Percentiles rank a stretch among this genome's conserved stretches.
Conservation (phyloP, 2,113 vertebrate genomes). For the Gavialis gangeticus region DNA sequence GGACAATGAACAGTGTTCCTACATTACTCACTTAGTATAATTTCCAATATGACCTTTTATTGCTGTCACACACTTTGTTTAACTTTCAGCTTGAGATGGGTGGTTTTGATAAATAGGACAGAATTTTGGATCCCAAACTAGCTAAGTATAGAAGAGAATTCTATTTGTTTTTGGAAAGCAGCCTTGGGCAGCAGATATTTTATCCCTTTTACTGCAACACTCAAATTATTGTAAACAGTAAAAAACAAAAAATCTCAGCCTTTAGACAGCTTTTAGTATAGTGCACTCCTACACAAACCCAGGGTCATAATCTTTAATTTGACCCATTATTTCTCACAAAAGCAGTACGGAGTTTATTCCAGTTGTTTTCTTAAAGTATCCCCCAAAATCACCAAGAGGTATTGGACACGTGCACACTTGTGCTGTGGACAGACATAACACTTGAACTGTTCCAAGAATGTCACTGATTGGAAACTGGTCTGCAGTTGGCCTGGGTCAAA, state of each 20-base stretch:
- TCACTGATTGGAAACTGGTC: too few species aligned
- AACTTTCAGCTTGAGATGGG: background rate
- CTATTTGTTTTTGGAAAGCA: background rate
- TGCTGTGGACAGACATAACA: too few species aligned
- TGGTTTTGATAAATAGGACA: background rate
- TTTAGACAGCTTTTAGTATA: background rate
- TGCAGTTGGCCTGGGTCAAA: too few species aligned
- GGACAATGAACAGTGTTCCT: background rate
- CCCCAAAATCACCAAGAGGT: background rate
- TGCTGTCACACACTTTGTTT: background rate
- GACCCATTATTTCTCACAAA: background rate
- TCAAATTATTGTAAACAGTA: background rate
- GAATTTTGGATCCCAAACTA: background rate
- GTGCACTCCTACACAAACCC: background rate
- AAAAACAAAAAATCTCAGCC: background rate
- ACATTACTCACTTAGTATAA: background rate
- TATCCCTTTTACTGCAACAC: background rate
- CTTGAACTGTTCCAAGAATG: too few species aligned
- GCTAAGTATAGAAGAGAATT: background rate
- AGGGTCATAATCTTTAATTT: background rate
- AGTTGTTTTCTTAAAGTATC: background rate
- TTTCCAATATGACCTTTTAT: background rate
- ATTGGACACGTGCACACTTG: too few species aligned
- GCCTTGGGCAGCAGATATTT: background rate
- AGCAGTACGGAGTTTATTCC: background rate